Evolutionary conservation across 2,113 vertebrate genomes (phyloP), one percentile per base, ranked within the genome.

Genomic region (Uria lomvia): DNA sequence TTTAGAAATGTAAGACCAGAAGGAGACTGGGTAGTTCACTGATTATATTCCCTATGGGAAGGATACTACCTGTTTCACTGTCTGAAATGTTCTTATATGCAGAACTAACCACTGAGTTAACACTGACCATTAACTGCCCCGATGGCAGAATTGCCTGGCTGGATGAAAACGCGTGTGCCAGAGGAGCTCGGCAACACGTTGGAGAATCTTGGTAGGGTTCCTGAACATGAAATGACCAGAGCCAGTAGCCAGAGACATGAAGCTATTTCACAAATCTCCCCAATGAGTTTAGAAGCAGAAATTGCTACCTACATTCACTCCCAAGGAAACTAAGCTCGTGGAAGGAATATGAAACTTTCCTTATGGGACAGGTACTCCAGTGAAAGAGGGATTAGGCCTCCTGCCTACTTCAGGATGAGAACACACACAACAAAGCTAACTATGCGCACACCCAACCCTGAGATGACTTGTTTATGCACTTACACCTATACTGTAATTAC

Each of bases 121-220:
- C 27, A 32, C 14, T 36, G 70, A 23, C 15, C 5, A 1, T 8
- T 71, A 34, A 40, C 34, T 12, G n/a, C 68, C 85, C 43, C 0
- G 0, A 36, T 8, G 40, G 88, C 47, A 63, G 49, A 65, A 60
- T 0, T 47, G 53, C 43, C 60, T 36, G 34, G 45, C 55, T 62
- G 68, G 27, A 62, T 38, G 36, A 47, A 73, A 89, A 75, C 1
- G 0, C 0, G 23, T 12, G 12, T 36, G 30, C 50, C 14, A n/a
- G 14, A 38, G 11, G 24, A 23, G 62, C 58, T 36, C 9, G 2
- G 47, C 34, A 55, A 76, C 40, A 52, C 1, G 0, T 0, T 2
- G 5, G 30, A 56, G 36, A 53, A 52, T 19, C 12, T 2, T 42
- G 49, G 38, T 17, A 81, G n/a, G 22, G 21, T 3, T 77, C 34